Conservation (phyloP, 2,888 invertebrate species). For the Rapana venosa region DNA sequence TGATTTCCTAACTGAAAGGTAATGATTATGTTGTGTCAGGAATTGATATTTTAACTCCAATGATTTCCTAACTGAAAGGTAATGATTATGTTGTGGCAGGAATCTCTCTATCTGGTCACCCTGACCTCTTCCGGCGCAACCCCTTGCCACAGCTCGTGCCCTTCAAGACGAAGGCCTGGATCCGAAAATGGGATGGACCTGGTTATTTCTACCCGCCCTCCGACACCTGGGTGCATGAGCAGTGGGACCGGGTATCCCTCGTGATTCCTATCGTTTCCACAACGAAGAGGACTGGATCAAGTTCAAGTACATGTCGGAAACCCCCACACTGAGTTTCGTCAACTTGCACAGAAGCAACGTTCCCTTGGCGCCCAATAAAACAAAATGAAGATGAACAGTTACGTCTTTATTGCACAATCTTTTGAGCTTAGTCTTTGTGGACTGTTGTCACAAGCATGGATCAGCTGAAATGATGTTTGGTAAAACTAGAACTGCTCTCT, state of each 20-base stretch:
- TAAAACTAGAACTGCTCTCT: too few species aligned
- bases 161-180: slow-evolving; percentile 62
- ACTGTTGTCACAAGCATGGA: too few species aligned
- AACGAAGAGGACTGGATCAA: slow-evolving; percentile 75
- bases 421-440: too few species aligned
- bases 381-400: background rate
- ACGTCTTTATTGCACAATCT: slow-evolving; percentile 15
- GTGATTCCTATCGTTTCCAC: slow-evolving; percentile 67
- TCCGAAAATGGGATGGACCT: slow-evolving; percentile 65
- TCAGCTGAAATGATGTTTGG: too few species aligned
- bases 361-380: background rate
- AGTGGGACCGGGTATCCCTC: slow-evolving; percentile 65
- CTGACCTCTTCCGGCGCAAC: slow-evolving; percentile 62
- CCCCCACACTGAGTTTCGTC: slow-evolving; percentile 46
- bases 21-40: slow-evolving; percentile 51
- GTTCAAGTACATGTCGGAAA: slow-evolving; percentile 67
- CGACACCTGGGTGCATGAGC: slow-evolving; percentile 70
- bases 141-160: slow-evolving; percentile 67
- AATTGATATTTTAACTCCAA: slow-evolving; percentile 50
- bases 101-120: slow-evolving; percentile 65
- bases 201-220: slow-evolving; percentile 66
- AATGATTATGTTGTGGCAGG: slow-evolving; percentile 51
- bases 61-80: too few species aligned
- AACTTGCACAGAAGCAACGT: background rate
- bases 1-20: too few species aligned